Conservation (phyloP, 92 coral and sea anemone species). For the Porites lobata region DNA sequence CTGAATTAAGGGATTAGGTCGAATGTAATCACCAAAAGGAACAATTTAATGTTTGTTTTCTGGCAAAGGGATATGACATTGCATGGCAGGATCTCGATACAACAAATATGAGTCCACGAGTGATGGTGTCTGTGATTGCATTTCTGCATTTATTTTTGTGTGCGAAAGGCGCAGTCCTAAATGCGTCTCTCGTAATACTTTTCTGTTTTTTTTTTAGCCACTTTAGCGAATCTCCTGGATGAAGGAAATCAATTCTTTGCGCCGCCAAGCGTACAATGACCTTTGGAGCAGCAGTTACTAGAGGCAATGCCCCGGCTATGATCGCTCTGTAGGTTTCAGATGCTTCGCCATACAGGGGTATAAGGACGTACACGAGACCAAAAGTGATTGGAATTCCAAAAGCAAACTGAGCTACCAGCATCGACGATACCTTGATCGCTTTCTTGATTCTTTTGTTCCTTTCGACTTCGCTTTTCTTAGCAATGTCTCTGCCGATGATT, state of each 20-base stretch:
- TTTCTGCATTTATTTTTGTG: no score
- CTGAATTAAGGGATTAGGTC: no score
- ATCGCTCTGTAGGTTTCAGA: slow-evolving; percentile 3
- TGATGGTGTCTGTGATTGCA: no score
- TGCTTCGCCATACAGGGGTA: slow-evolving; percentile 9
- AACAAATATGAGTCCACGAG: no score
- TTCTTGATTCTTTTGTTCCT: not conserved
- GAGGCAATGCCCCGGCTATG: slow-evolving; percentile 26
- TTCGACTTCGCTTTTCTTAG: not conserved
- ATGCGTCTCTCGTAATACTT: no score
- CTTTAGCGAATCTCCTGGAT: slow-evolving; percentile 52
- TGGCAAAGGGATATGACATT: no score
- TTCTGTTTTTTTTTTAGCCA: no score
- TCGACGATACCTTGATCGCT: slow-evolving; percentile 25
- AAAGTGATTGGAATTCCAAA: slow-evolving; percentile 42
- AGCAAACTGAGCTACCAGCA: slow-evolving; percentile 51
- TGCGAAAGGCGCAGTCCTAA: no score
- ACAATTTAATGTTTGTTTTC: no score
- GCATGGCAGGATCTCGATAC: no score
- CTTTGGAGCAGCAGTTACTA: slow-evolving; percentile 59
- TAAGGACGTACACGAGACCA: not conserved
- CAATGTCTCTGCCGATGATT: slow-evolving; percentile 49
- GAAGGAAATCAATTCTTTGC: slow-evolving; percentile 55
- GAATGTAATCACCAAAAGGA: no score
- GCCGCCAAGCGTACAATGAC: slow-evolving; percentile 60